These are phyloP conservation scores for Taeniopygia guttata DNA, from an alignment of 2,797 vertebrate species.

Conservation along the genomic window DNA sequence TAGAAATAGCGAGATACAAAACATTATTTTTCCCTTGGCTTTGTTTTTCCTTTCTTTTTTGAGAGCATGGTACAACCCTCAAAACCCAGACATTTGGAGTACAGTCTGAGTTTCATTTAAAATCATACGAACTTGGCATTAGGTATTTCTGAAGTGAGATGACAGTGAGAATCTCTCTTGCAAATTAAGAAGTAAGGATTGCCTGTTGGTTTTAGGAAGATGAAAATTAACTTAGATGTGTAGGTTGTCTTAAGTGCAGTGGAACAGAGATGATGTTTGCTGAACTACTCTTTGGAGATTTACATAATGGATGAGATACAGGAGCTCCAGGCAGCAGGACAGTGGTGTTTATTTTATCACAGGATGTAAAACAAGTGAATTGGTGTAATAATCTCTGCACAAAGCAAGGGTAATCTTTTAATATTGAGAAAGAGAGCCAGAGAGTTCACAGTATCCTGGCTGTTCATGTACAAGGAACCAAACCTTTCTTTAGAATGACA, in stretches of 20 bases:
- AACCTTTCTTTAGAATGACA: background rate
- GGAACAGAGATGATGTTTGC: constrained; percentile 50
- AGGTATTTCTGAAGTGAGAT: background rate
- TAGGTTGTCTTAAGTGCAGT: constrained; percentile 54
- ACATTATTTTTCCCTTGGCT: background rate
- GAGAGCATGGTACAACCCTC: background rate
- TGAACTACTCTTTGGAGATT: constrained; percentile 63
- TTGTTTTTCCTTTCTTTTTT: background rate
- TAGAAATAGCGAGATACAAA: background rate
- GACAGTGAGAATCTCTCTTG: background rate
- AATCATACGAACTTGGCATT: background rate
- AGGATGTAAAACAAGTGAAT: constrained; percentile 47
- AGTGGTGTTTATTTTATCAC: constrained; percentile 51
- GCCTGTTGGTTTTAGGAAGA: constrained; percentile 11
- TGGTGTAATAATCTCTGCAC: constrained; percentile 53
- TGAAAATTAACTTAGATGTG: constrained; percentile 46
- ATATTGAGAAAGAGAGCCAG: background rate
- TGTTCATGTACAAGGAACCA: background rate
- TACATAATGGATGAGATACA: constrained; percentile 68
- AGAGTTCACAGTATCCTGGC: background rate
- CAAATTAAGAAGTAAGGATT: constrained; percentile 3
- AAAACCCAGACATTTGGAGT: background rate
- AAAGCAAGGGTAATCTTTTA: constrained; percentile 12
- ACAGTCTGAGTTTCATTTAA: background rate
- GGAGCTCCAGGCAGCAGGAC: constrained; percentile 33